Evolutionary conservation across 2,888 invertebrate genomes (phyloP), one percentile per base, ranked within the genome.

Genomic region (Tetragonisca angustula): DNA sequence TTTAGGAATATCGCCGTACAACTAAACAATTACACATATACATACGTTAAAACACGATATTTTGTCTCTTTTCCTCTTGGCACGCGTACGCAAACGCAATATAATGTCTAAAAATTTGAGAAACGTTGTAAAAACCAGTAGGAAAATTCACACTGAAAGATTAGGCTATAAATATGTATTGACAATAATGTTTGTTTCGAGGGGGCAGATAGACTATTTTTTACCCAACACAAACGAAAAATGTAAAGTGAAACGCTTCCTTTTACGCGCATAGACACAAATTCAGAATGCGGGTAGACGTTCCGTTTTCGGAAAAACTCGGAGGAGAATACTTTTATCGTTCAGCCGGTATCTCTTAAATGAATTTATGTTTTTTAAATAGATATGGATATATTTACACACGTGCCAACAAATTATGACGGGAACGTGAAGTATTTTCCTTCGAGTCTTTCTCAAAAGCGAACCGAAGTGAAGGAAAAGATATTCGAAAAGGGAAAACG

Each of bases 131-230:
- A 79, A 64, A 76, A 32, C 13, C 52, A 49, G 24, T 76, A 75
- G 65, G 11, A 64, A 36, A 62, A 49, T 2, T 27, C 24, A 83
- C 50, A 62, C 69, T 70, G 65, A 43, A 77, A 59, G 74, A 84
- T 75, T 76, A 84, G 75, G 69, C 76, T 85, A 76, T 79, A 87
- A 82, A 87, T 80, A 75, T 76, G 76, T 78, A 68, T 75, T 78
- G 89, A 89, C 89, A 89, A 89, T 89, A 89, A 89, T 79, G 72
- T 74, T 76, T 61, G 68, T 86, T 81, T 74, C 52, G 64, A 80
- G 75, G 67, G 64, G 52, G 65, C 68, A 71, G 70, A 78, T 68
- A 72, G n/a, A 81, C 56, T 88, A 86, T 88, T 83, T 88, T 88
- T 67, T 79, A 83, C 70, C 69, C 76, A 49, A 71, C 59, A 62